Base-by-base conservation (phyloP, 2,888 invertebrate genomes). In the Siphonodentalium dalli region DNA sequence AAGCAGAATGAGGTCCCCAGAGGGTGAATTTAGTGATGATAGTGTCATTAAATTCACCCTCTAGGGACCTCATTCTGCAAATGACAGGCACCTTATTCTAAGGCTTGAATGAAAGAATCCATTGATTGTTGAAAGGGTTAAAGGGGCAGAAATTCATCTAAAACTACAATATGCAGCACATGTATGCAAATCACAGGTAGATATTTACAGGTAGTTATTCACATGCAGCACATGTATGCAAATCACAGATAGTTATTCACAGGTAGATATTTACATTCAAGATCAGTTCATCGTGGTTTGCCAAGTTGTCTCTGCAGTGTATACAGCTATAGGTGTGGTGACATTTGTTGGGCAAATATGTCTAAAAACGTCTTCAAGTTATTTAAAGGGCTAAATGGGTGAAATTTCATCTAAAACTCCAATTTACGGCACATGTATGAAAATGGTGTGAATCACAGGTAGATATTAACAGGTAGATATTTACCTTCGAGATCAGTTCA, bases 241-340 rank as follows among this genome's bases (percentile, higher is more conserved):
- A 15, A 40, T 40, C 0, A 9, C 23, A 23, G 18, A n/a, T 15
- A 3, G 21, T 21, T 23, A 23, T 23, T 23, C 8, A 40, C 11
- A 23, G 11, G 20, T 41, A 13, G 13, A 24, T 31, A 42, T 76
- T 78, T 80, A 93, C 93, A 91, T 99, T 99, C 69, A 97, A 98
- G 85, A 98, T 98, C 84, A 99, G 92, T 86, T 98, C 98, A 87
- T 97, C 96, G 87, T 98, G 98, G 86, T 94, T 95, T 84, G 98
- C 98, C 82, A 98, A 89, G 86, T 99, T 97, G 82, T 98, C 98
- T 83, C 98, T 89, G 87, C 98, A 98, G 88, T 98, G 98, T 83
- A 98, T 93, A 87, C 98, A 98, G 85, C 95, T 96, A 86, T 98
- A 98, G 78, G 96, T 98, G 86, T 97, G 91, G 85, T 95, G 95